Conservation (phyloP, 2,113 vertebrate species). For the Odocoileus hemionus region DNA sequence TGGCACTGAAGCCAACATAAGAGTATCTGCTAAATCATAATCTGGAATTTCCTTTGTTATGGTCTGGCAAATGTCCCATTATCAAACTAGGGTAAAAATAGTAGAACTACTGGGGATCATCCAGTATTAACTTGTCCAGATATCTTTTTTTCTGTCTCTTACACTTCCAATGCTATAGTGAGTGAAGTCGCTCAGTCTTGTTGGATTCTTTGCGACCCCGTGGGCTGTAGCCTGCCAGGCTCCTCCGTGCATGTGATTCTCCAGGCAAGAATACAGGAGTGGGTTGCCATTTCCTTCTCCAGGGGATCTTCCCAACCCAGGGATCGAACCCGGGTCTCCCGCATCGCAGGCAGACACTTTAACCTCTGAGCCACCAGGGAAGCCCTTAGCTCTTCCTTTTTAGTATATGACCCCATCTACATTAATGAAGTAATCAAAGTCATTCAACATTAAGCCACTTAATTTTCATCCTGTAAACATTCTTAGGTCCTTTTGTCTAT, state of each 20-base stretch:
- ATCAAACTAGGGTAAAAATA: constrained; percentile 40
- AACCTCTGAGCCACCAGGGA: no score
- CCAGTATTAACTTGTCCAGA: neutral
- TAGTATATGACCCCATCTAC: neutral
- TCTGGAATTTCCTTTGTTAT: constrained; percentile 52
- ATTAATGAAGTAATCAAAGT: neutral
- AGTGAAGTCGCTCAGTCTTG: no score
- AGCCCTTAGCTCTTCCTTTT: neutral
- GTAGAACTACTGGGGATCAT: constrained; percentile 17
- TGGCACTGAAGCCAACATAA: constrained; percentile 29
- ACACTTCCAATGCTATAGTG: neutral
- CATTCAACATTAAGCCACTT: neutral
- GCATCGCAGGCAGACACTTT: no score
- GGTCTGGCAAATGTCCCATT: constrained; percentile 35
- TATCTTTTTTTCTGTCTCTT: neutral
- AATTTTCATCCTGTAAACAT: neutral
- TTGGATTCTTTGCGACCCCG: no score
- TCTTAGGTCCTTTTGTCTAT: neutral
- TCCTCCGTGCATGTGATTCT: no score
- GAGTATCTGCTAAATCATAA: constrained; percentile 25
- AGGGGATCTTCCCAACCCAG: no score
- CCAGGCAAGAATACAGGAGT: no score
- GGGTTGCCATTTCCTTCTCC: no score
- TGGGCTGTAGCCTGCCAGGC: no score
- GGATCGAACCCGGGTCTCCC: no score